These are phyloP conservation scores for Nerophis ophidion DNA, from an alignment of 2,113 vertebrate species.

Conservation along the genomic window DNA sequence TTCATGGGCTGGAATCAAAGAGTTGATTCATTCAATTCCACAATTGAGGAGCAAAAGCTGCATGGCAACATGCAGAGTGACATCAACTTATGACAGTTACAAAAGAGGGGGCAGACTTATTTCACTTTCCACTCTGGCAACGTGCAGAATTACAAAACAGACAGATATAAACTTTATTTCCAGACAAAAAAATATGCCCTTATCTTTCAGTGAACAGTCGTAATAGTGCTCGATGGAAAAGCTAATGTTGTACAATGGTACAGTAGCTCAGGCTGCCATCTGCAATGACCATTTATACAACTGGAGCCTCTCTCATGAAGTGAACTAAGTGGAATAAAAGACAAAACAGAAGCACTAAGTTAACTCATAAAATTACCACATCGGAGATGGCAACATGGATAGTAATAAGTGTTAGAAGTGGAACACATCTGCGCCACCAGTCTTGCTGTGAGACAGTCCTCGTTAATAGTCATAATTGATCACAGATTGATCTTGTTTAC, in stretches of 20 bases:
- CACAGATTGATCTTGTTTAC: constrained; percentile 22
- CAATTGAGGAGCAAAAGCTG: constrained; percentile 50
- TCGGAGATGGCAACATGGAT: constrained; percentile 5
- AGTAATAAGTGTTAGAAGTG: background rate
- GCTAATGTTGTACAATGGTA: constrained; percentile 45
- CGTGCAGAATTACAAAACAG: constrained; percentile 39
- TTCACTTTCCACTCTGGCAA: constrained; percentile 26
- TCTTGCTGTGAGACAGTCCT: constrained; percentile 55
- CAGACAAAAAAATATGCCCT: constrained; percentile 43
- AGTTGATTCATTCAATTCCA: constrained; percentile 49
- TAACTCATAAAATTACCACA: constrained; percentile 11
- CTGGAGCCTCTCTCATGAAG: constrained; percentile 36
- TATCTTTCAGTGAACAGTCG: background rate
- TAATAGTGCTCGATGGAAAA: constrained; percentile 22
- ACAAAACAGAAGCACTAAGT: constrained; percentile 37
- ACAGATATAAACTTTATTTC: constrained; percentile 64
- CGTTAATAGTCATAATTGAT: constrained; percentile 31
- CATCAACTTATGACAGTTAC: constrained; percentile 60
- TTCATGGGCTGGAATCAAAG: constrained; percentile 44
- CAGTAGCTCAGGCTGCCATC: constrained; percentile 59
- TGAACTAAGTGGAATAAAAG: constrained; percentile 41
- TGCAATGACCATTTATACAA: constrained; percentile 53
- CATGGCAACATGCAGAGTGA: constrained; percentile 50
- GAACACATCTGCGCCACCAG: constrained; percentile 24
- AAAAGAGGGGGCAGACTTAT: constrained; percentile 23